Evolutionary conservation across 2,113 vertebrate genomes (phyloP), one percentile per base, ranked within the genome.

Genomic region (Egretta garzetta): DNA sequence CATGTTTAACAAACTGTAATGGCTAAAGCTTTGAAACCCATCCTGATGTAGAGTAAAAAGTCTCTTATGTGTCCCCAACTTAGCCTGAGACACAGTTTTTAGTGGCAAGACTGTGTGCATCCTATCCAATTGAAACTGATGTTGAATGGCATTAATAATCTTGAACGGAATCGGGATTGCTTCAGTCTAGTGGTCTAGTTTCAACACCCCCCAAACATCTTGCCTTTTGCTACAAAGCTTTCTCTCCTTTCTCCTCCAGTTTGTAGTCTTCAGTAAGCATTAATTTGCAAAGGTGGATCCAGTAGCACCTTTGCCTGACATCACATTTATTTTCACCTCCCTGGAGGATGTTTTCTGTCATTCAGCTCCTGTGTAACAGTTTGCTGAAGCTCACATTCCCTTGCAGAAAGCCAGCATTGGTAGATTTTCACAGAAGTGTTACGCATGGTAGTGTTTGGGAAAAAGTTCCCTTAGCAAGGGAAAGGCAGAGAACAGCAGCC

Each of bases 381-480:
- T 86, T 8, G 0, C 7, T 76, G 63, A 56, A 93, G 32, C 15
- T 70, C 58, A 33, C 13, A 12, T 17, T 56, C 15, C 27, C 30
- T 53, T 72, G 11, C 16, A 75, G 52, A 88, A 86, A 88, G 10
- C 0, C 11, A 30, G 8, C 56, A 63, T 22, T 1, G 1, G 19
- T 14, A 66, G 22, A 19, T 37, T 82, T 88, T 80, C 55, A 50
- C 15, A 67, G 45, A 18, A 64, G 30, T 1, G 0, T 60, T 60
- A n/a, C 1, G 0, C 3, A 2, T 11, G 8, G 8, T 5, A 68
- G 3, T 14, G 4, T 22, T 8, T 70, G 9, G 8, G 21, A 2
- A 53, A 15, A 84, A 21, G 27, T 41, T 12, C 26, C 14, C 4
- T 50, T 73, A 62, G 3, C 11, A 35, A 80, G 23, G 4, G 27